phyloP scores from a whole-genome alignment of 1,140 invertebrate genomes.

The Caenorhabditis brenneri region DNA sequence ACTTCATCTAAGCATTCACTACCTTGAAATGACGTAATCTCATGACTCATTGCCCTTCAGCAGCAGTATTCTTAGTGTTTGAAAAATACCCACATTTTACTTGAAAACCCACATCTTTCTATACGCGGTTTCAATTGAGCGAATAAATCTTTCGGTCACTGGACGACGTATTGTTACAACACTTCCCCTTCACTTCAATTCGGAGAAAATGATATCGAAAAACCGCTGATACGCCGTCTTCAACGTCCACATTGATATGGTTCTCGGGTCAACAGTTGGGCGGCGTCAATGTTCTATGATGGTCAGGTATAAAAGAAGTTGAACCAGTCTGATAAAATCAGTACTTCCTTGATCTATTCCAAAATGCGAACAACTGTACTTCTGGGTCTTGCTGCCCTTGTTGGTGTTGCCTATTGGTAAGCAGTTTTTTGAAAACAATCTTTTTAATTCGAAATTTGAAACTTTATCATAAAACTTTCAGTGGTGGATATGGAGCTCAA shows the following conservation, averaged over 20 bases:
- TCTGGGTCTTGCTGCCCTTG: conserved; percentile 13
- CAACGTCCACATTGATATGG: not conserved
- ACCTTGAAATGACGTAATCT: not conserved
- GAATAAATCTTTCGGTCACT: conserved; percentile 39
- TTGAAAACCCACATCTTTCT: conserved; percentile 24
- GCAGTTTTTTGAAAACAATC: not conserved
- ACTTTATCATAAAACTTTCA: not conserved
- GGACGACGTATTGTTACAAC: conserved; percentile 30
- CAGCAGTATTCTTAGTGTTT: conserved; percentile 20
- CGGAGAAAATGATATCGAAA: conserved; percentile 14
- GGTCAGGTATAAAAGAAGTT: not conserved
- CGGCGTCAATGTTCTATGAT: not conserved
- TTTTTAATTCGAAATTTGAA: not conserved
- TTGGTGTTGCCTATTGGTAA: not conserved
- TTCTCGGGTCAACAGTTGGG: conserved; percentile 19
- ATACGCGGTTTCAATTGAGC: conserved; percentile 37
- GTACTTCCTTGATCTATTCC: not conserved
- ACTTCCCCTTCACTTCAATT: not conserved
- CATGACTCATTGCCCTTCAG: conserved; percentile 2
- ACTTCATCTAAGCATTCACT: not conserved
- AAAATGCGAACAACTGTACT: conserved; percentile 26
- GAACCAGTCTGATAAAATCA: not conserved
- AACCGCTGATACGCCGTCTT: not conserved
- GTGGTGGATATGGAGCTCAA: conserved; percentile 21
- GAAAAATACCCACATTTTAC: not conserved